Evolutionary conservation across 2,797 vertebrate genomes (phyloP).

Genomic region (Alca torda): DNA sequence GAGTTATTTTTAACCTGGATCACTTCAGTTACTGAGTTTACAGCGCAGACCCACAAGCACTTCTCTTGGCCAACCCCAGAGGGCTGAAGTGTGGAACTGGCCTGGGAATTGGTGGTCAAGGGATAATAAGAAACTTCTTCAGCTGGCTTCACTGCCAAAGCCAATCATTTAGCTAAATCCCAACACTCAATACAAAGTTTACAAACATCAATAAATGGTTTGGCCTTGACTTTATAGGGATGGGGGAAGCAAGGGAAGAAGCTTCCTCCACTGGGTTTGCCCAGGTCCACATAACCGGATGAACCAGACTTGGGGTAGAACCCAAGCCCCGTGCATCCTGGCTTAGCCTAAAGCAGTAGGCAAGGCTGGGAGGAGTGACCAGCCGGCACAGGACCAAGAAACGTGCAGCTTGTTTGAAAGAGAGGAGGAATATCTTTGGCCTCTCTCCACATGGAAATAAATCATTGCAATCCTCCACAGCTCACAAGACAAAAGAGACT

Average conservation of each 20-base stretch:
- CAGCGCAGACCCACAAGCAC: background rate
- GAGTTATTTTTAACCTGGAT: conserved; percentile 62
- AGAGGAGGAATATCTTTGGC: conserved; percentile 47
- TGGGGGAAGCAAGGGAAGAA: background rate
- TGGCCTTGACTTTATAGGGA: background rate
- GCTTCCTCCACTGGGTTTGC: background rate
- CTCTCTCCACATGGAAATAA: background rate
- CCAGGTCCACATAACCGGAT: background rate
- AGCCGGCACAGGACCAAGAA: background rate
- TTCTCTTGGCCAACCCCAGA: conserved; percentile 27
- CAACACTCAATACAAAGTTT: conserved; percentile 8
- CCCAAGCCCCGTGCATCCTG: background rate
- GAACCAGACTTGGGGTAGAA: background rate
- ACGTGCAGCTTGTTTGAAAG: conserved; percentile 37
- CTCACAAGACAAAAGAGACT: conserved; percentile 42
- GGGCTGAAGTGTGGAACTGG: conserved; percentile 6
- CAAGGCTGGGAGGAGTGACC: background rate
- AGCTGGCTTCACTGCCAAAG: background rate
- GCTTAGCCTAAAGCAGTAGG: background rate
- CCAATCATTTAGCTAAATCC: conserved; percentile 7
- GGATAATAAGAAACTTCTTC: conserved; percentile 25
- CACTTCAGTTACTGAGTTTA: background rate
- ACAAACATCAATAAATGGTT: conserved; percentile 30
- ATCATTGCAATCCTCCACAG: conserved; percentile 4
- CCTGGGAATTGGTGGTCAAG: conserved; percentile 31